Conservation (phyloP, 2,888 invertebrate genomes). For the Orthosia gothica region DNA sequence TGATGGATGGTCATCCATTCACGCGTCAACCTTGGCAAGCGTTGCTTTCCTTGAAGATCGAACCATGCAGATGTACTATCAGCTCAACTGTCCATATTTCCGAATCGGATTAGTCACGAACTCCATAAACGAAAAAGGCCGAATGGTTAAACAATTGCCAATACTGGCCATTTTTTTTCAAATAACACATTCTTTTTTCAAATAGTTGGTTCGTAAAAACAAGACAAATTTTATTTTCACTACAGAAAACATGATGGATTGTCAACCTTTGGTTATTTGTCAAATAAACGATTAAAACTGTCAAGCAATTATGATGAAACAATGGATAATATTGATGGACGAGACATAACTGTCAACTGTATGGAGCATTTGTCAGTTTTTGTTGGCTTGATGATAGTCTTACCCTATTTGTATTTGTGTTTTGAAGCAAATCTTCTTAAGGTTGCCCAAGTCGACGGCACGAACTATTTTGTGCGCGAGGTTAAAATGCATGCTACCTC, state of each 20-base stretch:
- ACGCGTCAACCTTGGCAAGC: no score
- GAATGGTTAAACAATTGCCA: not conserved
- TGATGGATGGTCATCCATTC: no score
- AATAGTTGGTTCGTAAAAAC: not conserved
- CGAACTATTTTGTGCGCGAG: no score
- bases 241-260: not conserved
- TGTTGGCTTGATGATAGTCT: not conserved
- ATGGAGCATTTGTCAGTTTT: not conserved
- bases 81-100: no score
- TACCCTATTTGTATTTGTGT: no score
- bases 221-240: not conserved
- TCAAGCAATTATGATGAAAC: conserved; percentile 6
- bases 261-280: not conserved
- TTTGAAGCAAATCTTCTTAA: no score
- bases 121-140: no score
- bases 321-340: conserved; percentile 15
- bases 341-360: not conserved
- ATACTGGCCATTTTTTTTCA: conserved; percentile 1
- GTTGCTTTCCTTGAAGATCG: no score
- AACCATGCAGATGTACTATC: no score
- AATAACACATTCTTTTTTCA: not conserved
- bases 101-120: no score
- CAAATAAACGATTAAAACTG: conserved; percentile 9
- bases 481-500: no score
- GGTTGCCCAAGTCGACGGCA: no score